These are phyloP conservation scores for Mythimna albipuncta DNA, from an alignment of 2,888 invertebrate genomes.

Conservation along the genomic window DNA sequence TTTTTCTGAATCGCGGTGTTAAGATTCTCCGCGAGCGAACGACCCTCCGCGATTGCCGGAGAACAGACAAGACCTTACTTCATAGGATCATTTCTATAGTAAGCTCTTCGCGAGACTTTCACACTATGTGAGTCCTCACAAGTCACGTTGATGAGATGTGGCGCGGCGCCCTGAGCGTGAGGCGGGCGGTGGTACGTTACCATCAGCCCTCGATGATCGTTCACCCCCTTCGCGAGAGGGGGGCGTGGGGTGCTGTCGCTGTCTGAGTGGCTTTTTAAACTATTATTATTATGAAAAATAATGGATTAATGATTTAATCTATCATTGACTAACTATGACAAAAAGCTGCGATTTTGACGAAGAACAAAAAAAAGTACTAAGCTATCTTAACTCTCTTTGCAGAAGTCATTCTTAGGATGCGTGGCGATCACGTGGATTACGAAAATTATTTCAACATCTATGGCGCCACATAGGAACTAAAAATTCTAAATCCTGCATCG, in stretches of 20 bases:
- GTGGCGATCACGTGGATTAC: too few species aligned
- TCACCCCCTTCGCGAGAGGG: conserved; percentile 30
- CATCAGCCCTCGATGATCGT: conserved; percentile 46
- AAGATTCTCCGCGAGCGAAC: conserved; percentile 19
- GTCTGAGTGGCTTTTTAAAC: conserved; percentile 40
- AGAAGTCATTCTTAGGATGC: too few species aligned
- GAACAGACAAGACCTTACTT: conserved; percentile 39
- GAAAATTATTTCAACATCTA: too few species aligned
- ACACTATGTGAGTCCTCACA: conserved; percentile 45
- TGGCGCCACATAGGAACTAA: too few species aligned
- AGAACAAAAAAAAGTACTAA: too few species aligned
- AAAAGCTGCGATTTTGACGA: too few species aligned
- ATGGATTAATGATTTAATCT: too few species aligned
- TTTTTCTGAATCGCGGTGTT: conserved; percentile 8
- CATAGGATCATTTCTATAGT: conserved; percentile 47
- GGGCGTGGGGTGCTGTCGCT: conserved; percentile 47
- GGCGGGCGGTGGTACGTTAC: conserved; percentile 43
- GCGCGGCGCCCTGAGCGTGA: conserved; percentile 51
- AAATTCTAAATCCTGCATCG: too few species aligned
- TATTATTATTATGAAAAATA: too few species aligned
- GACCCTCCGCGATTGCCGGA: background rate
- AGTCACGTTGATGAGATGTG: conserved; percentile 48
- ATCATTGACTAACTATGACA: too few species aligned
- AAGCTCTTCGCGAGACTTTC: conserved; percentile 47
- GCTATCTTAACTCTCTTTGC: too few species aligned